Conservation (phyloP, 2,888 invertebrate genomes). For the Andrena bucephala region DNA sequence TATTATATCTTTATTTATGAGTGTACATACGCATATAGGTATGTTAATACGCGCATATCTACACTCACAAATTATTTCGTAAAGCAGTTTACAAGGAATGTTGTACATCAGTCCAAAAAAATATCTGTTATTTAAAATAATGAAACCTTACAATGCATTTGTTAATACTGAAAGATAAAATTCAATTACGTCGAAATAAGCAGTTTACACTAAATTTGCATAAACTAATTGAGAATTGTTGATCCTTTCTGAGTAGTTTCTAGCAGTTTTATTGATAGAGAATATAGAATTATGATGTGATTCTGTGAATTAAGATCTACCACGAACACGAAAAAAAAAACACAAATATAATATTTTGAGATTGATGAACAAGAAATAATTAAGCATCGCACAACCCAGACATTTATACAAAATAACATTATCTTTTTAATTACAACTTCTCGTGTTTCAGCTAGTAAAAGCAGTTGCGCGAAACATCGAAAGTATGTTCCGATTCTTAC, state of each 20-base stretch:
- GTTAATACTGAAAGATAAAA: conserved; percentile 1
- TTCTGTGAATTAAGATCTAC: conserved; percentile 4
- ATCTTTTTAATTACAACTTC: conserved; percentile 17
- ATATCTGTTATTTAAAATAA: conserved; percentile 29
- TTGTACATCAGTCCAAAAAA: conserved; percentile 45
- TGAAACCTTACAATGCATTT: conserved; percentile 2
- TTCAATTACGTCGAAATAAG: not conserved
- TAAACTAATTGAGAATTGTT: conserved; percentile 1
- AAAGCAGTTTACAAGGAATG: conserved; percentile 64
- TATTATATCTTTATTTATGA: conserved; percentile 39
- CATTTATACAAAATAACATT: conserved; percentile 24
- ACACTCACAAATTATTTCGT: conserved; percentile 52
- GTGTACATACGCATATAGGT: conserved; percentile 39
- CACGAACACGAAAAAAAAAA: conserved; percentile 6
- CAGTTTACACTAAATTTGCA: not conserved
- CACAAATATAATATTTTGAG: conserved; percentile 18
- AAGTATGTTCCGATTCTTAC: conserved; percentile 20
- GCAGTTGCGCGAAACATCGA: conserved; percentile 36
- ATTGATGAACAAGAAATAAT: conserved; percentile 17
- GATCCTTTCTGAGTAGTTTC: not conserved
- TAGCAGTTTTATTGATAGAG: conserved; percentile 7
- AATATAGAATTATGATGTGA: conserved; percentile 3
- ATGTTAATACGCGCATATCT: conserved; percentile 29
- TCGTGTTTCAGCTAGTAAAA: conserved; percentile 15
- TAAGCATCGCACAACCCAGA: conserved; percentile 4